Evolutionary conservation across 2,797 vertebrate genomes (phyloP), one percentile per base, ranked within the genome.

Genomic region (Hippoglossus hippoglossus): DNA sequence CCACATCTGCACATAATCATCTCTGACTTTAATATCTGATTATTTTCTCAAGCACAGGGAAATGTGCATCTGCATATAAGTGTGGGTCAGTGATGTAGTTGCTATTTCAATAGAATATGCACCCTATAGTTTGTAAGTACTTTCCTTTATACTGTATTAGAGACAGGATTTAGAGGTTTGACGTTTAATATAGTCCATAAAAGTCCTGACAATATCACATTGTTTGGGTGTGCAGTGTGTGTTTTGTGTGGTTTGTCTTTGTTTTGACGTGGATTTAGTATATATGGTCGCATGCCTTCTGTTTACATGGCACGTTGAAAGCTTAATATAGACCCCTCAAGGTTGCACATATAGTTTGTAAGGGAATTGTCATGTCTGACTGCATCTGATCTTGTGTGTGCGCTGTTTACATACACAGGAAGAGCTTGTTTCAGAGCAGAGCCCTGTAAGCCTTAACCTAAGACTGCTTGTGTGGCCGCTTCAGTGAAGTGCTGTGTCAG

Each of bases 401-500:
- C 28, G 28, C 70, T 75, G 71, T 89, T 86, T 79, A 80, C 73
- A 74, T 72, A 55, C 63, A 69, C 34, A 52, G 16, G 74, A 55
- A 34, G 31, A 81, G 73, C 52, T 63, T 73, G 71, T 78, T 80
- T 67, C 55, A 82, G 64, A 8, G 19, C 26, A 82, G 83, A 83
- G 51, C 71, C 18, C 44, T 59, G 26, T 81, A 62, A 77, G 63
- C 55, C 65, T 63, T 63, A 72, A 85, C 81, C 70, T 71, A 73
- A 83, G 82, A 85, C 55, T 82, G 67, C 70, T 67, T 89, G 76
- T 88, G 84, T 78, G 86, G 82, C 84, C 75, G 31, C 76, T 73
- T 77, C 70, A 82, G 72, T 67, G 65, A 81, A 88, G 77, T 80
- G 83, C 82, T 83, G 84, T 71, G 87, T 91, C 85, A 90, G 84